phyloP scores from a whole-genome alignment of 2,113 vertebrate species.

The Amblyornis subalaris region DNA sequence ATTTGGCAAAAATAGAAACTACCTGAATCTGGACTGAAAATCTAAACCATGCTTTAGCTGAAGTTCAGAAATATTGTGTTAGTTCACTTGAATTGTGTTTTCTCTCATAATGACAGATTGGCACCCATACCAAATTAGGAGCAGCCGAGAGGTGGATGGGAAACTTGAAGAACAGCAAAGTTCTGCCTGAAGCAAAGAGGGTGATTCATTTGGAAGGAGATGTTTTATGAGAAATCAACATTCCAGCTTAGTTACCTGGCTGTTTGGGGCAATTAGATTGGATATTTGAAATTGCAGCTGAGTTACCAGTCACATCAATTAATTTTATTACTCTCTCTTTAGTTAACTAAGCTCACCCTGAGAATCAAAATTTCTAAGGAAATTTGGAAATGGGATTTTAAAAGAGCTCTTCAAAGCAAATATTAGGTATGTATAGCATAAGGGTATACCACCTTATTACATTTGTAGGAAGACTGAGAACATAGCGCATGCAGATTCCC shows the following conservation, averaged over 20 bases:
- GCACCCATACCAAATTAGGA: neutral
- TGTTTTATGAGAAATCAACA: neutral
- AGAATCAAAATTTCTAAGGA: neutral
- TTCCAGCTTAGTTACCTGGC: neutral
- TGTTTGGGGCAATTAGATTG: neutral
- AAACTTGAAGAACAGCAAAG: neutral
- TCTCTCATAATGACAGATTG: neutral
- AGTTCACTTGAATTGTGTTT: neutral
- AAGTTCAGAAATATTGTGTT: neutral
- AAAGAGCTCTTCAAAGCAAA: neutral
- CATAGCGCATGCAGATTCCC: neutral
- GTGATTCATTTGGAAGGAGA: neutral
- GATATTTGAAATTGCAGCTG: neutral
- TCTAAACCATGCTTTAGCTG: neutral
- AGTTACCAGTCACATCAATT: neutral
- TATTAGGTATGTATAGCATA: neutral
- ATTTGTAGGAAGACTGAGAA: neutral
- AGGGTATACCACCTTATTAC: neutral
- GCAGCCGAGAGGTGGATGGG: neutral
- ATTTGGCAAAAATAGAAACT: conserved; percentile 47
- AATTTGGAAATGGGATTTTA: neutral
- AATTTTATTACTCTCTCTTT: neutral
- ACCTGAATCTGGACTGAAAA: conserved; percentile 22
- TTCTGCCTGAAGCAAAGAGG: neutral
- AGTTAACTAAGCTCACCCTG: neutral